Base-by-base conservation (phyloP, 2,113 vertebrate genomes). In the Neodon shergylaensis region DNA sequence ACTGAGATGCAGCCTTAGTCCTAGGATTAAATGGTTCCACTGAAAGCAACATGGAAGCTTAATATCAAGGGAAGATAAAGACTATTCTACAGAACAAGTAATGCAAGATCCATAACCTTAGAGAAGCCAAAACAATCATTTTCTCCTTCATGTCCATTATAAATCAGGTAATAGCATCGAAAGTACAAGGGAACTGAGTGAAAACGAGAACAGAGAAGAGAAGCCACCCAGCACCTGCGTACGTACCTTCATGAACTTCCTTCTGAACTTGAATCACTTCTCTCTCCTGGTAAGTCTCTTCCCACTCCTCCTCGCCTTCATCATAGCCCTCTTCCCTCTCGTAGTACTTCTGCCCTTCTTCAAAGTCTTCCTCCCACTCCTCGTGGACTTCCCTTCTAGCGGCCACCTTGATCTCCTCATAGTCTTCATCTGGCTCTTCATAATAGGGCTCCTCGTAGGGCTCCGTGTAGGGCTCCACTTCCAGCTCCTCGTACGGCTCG, bases 341-440 rank as follows among this genome's bases (percentile, higher is more conserved):
- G 16, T 97, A 98, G 65, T 98, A 96, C n/a, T 97, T 91, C 28
- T 98, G 97, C 7, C 95, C 93, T 97, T 98, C 98, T 17, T 97
- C 98, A 88, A 98, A 98, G 90, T 98, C 98, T 95, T 99, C 98
- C 94, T 99, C 98, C 98, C 98, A 98, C 92, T 98, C 98, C 94
- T 99, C 98, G 1, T 98, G 98, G 94, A 78, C 44, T 92, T 98
- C 98, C 92, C 54, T 97, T 42, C 94, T 98, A 1, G 92, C 77
- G 92, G 98, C 98, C 22, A 98, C 97, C 86, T 85, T 97, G 92
- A 95, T 92, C 92, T 98, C 98, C 83, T 98, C 98, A 36, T 95
- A 97, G 42, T 97, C 94, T 73, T 98, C 98, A 16, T 98, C 97
- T 4, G 97, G 97, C 11, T 98, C 97, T 95, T 98, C 97, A 36